A percentile compares a stretch with the other conserved stretches of the same genome.
Conservation (phyloP, 2,888 invertebrate species). For the Platycheirus rosarum region DNA sequence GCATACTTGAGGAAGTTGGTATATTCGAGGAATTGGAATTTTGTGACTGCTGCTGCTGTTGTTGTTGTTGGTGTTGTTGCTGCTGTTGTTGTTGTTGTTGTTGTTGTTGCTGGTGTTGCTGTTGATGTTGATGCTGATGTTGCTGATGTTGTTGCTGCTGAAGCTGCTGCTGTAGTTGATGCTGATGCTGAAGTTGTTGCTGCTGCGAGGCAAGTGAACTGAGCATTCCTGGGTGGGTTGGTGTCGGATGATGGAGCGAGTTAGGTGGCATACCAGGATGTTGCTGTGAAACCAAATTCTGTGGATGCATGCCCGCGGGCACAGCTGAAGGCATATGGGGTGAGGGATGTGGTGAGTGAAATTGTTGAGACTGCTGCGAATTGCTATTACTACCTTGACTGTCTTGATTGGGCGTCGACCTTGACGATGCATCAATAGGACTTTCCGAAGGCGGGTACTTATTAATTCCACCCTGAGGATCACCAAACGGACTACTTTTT, state of each 20-base stretch:
- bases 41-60: conserved; percentile 77
- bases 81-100: conserved; percentile 77
- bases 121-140: conserved; percentile 57
- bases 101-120: conserved; percentile 74
- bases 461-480: conserved; percentile 76
- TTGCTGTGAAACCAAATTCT: conserved; percentile 80
- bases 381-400: conserved; percentile 82
- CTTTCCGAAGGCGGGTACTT: conserved; percentile 81
- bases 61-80: conserved; percentile 56
- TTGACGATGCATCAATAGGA: conserved; percentile 82
- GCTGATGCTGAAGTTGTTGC: conserved; percentile 36
- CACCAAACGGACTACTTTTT: conserved; percentile 80
- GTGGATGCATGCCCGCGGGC: conserved; percentile 82
- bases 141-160: conserved; percentile 72
- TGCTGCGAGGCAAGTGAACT: conserved; percentile 57
- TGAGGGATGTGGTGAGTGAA: conserved; percentile 82
- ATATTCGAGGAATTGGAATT: conserved; percentile 67
- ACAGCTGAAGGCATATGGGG: conserved; percentile 81
- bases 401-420: conserved; percentile 82
- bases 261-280: conserved; percentile 78
- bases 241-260: conserved; percentile 70
- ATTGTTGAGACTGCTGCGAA: conserved; percentile 80
- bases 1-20: conserved; percentile 82
- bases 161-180: conserved; percentile 55
- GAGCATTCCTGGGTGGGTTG: conserved; percentile 61